These are phyloP conservation scores for Leptosomus discolor DNA, from an alignment of 2,113 vertebrate species.

Conservation along the genomic window DNA sequence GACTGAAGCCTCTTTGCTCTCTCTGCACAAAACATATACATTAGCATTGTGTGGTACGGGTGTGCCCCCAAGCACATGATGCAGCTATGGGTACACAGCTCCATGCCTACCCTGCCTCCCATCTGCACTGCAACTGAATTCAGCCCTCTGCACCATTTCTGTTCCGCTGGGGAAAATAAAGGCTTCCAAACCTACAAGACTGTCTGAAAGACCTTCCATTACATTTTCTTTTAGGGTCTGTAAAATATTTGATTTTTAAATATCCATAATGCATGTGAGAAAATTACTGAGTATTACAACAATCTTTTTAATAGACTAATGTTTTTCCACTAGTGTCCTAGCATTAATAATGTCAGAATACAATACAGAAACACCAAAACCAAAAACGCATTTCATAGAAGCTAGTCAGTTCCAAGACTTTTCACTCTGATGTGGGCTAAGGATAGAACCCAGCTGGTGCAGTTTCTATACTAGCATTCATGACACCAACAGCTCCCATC, in stretches of 20 bases:
- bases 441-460: neutral
- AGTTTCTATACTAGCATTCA: neutral
- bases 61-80: neutral
- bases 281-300: neutral
- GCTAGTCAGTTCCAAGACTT: neutral
- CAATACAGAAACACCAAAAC: neutral
- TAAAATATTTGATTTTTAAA: neutral
- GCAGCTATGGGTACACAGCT: neutral
- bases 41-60: slow-evolving; percentile 31
- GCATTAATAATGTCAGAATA: neutral
- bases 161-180: neutral
- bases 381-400: neutral
- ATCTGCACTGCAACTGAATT: neutral
- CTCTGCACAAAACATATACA: slow-evolving; percentile 25
- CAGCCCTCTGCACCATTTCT: neutral
- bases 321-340: neutral
- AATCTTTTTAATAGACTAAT: neutral
- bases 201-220: neutral
- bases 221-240: neutral
- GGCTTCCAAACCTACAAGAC: neutral
- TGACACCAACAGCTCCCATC: neutral
- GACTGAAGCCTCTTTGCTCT: slow-evolving; percentile 40
- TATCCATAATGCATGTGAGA: neutral
- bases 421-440: neutral
- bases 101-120: neutral